Base-by-base conservation (phyloP, 1,140 invertebrate genomes). In the Aphaenogaster rudis region DNA sequence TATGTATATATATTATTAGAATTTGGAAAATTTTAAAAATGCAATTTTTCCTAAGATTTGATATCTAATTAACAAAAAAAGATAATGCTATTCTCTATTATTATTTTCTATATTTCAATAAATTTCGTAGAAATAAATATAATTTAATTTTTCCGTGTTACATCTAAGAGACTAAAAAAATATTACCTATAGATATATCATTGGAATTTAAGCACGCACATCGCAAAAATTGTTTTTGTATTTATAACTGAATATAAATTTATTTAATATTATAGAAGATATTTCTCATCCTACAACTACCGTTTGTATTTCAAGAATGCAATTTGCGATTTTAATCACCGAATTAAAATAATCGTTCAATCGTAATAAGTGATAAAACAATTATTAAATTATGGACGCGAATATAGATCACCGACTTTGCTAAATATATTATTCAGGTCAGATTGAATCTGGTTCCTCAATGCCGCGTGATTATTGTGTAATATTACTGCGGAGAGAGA, bases 401-500 rank as follows among this genome's bases (percentile, higher is more conserved):
- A 59, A 28, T 59, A 13, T 57, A 57, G 13, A 76, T 28, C 36
- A 57, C 11, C n/a, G n/a, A 42, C n/a, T 76, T 36, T n/a, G 13
- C 8, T 78, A 42, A 45, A 78, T 36, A 6, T 15, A 48, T 79
- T 79, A 66, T 66, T 36, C 28, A 66, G 17, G 28, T 79, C 42
- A 48, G 17, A 50, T 45, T 50, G 9, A 66, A 79, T 39, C 9
- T 64, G 28, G 17, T 78, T 48, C 11, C 59, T 59, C 48, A 52
- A 74, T 74, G 33, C 9, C 15, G 13, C 17, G 11, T 17, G 3
- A 61, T 78, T 78, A 77, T 78, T 78, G 69, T 59, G 21, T 78
- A 81, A 89, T 54, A 36, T 11, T 2, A 1, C 6, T 33, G n/a
- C 52, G 61, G 74, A 69, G 39, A 71, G 45, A 89, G 39, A 71